Conservation (phyloP, 2,888 invertebrate genomes). For the Caenorhabditis uteleia region DNA sequence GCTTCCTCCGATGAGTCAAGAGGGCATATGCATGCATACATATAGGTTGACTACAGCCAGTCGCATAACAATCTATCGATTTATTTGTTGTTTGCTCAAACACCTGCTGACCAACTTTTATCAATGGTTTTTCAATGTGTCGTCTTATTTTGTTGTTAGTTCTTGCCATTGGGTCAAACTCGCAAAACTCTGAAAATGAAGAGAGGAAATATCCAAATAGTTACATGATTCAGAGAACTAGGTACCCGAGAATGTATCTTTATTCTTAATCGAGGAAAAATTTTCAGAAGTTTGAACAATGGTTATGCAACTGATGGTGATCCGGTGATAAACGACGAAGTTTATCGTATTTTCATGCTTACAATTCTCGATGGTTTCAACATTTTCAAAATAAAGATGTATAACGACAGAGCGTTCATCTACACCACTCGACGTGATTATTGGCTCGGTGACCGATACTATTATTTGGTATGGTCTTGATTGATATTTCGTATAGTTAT, state of each 20-base stretch:
- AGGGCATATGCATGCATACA: constrained; percentile 32
- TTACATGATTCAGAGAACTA: constrained; percentile 15
- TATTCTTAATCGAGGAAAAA: no score
- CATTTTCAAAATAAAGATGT: constrained; percentile 54
- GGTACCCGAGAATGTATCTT: no score
- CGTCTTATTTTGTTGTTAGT: constrained; percentile 7
- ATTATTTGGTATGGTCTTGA: constrained; percentile 51
- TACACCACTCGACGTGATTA: constrained; percentile 61
- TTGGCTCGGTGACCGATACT: constrained; percentile 68
- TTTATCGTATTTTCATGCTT: constrained; percentile 60
- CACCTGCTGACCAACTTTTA: constrained; percentile 21
- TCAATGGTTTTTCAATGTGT: constrained; percentile 24
- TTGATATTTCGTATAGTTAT: constrained; percentile 6
- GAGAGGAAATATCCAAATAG: constrained; percentile 1
- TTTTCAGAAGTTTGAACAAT: constrained; percentile 48
- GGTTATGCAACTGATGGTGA: constrained; percentile 60
- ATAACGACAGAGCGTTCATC: constrained; percentile 66
- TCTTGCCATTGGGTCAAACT: constrained; percentile 13
- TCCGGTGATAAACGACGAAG: constrained; percentile 55
- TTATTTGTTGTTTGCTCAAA: constrained; percentile 39
- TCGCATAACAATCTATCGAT: constrained; percentile 34
- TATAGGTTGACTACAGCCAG: constrained; percentile 16
- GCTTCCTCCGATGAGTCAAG: no score
- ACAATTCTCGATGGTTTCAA: constrained; percentile 62
- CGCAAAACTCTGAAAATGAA: constrained; percentile 10